Percentiles rank a stretch among this genome's conserved stretches.
These are phyloP conservation scores for Colinus virginianus DNA, from an alignment of 2,113 vertebrate genomes.

Conservation along the genomic window DNA sequence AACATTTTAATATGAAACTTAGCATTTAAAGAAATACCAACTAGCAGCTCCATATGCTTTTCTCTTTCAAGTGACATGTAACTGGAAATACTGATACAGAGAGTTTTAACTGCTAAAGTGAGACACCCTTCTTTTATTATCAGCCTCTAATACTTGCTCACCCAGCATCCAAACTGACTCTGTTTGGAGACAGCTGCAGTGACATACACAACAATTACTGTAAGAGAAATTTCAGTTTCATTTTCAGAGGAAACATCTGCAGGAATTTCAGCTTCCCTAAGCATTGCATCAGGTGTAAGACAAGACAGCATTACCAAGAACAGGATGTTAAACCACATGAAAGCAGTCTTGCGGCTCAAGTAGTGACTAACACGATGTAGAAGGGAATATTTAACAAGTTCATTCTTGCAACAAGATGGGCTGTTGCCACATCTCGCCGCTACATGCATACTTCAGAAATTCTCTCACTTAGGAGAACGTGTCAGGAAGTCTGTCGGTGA, in stretches of 20 bases:
- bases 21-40: background rate
- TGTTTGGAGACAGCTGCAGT: background rate
- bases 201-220: background rate
- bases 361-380: slow-evolving; percentile 36
- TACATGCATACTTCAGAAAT: background rate
- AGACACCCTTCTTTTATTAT: background rate
- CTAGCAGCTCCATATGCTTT: background rate
- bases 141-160: background rate
- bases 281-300: slow-evolving; percentile 15
- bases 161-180: background rate
- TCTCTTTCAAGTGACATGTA: background rate
- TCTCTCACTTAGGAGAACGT: slow-evolving; percentile 41
- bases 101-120: background rate
- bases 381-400: slow-evolving; percentile 52
- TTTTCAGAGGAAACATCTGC: slow-evolving; percentile 60
- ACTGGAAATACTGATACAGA: background rate
- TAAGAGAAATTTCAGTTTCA: slow-evolving; percentile 47
- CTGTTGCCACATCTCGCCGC: slow-evolving; percentile 16
- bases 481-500: slow-evolving; percentile 17
- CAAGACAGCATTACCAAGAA: slow-evolving; percentile 13
- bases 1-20: background rate
- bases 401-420: background rate
- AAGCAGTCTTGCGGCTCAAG: background rate
- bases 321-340: slow-evolving; percentile 61
- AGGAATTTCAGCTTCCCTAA: slow-evolving; percentile 48